phyloP scores from a whole-genome alignment of 2,888 invertebrate species.

The Acronicta psi region DNA sequence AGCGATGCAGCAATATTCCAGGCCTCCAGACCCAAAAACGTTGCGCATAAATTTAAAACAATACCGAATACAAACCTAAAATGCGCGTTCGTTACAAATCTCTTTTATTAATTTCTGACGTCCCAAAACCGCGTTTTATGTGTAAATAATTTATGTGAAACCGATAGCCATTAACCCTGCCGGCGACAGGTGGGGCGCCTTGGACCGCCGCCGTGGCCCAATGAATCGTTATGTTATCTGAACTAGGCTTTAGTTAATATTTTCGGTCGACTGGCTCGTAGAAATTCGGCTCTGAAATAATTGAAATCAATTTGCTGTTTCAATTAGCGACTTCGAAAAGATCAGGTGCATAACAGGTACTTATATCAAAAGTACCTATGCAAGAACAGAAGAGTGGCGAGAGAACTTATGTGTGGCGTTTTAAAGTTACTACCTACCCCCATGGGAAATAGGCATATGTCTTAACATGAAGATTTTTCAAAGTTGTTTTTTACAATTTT shows the following conservation, averaged over 20 bases:
- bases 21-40: not conserved
- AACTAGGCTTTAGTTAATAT: conserved; percentile 8
- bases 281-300: not conserved
- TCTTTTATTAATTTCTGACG: conserved; percentile 52
- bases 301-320: too few relatives aligned
- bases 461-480: too few relatives aligned
- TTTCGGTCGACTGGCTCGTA: conserved; percentile 17
- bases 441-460: too few relatives aligned
- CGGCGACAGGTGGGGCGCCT: conserved; percentile 46
- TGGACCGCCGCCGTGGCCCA: conserved; percentile 17
- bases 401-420: too few relatives aligned
- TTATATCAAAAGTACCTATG: too few relatives aligned
- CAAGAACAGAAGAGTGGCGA: too few relatives aligned
- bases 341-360: too few relatives aligned
- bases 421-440: too few relatives aligned
- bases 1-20: conserved; percentile 2
- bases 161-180: conserved; percentile 45
- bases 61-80: conserved; percentile 23
- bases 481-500: too few relatives aligned
- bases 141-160: conserved; percentile 47
- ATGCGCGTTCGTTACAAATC: conserved; percentile 28
- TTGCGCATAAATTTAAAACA: conserved; percentile 21
- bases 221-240: conserved; percentile 29
- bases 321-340: too few relatives aligned
- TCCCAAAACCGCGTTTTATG: conserved; percentile 40